phyloP scores from a whole-genome alignment of 92 coral and sea anemone genomes.

The Micromussa lordhowensis region DNA sequence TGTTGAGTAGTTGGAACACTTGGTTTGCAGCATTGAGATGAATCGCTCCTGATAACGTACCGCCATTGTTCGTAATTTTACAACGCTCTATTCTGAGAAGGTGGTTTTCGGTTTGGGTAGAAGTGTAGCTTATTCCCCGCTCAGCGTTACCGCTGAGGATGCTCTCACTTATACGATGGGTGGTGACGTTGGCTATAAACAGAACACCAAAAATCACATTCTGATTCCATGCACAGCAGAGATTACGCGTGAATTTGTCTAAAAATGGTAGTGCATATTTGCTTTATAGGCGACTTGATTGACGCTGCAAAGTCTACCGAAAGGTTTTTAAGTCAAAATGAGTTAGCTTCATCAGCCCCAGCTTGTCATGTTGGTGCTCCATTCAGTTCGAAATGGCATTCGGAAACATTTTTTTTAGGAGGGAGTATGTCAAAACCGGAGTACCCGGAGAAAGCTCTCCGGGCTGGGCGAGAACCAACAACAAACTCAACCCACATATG shows the following conservation, averaged over 20 bases:
- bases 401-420: no score
- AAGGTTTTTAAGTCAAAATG: no score
- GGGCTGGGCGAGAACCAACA: no score
- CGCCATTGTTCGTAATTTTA: conserved; percentile 17
- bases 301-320: no score
- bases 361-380: no score
- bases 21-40: conserved; percentile 21
- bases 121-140: conserved; percentile 8
- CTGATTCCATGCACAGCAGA: neutral
- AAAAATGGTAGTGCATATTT: no score
- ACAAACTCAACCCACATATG: no score
- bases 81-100: conserved; percentile 17
- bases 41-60: neutral
- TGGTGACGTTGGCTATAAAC: neutral
- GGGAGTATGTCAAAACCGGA: no score
- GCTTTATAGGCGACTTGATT: no score
- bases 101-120: conserved; percentile 6
- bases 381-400: no score
- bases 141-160: conserved; percentile 2
- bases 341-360: no score
- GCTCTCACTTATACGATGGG: conserved; percentile 6
- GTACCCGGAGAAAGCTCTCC: no score
- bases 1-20: conserved; percentile 20
- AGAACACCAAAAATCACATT: neutral
- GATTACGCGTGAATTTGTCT: neutral